phyloP scores from a whole-genome alignment of 2,888 invertebrate genomes.

The Pristionchus maxplancki region DNA sequence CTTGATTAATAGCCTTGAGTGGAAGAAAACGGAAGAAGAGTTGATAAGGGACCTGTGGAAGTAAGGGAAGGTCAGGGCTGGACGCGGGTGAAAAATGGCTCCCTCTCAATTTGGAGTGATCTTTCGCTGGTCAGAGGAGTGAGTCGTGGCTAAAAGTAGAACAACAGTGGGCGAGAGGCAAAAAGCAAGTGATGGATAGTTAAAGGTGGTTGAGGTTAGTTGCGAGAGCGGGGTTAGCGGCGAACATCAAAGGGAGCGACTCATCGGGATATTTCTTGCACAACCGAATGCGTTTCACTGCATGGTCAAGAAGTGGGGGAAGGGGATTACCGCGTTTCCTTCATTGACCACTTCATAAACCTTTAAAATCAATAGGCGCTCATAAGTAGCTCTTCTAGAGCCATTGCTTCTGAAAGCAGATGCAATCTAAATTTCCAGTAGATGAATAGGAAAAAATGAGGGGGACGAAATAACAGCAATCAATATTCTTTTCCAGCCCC shows the following conservation, averaged over 20 bases:
- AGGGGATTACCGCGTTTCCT: no score
- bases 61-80: not conserved
- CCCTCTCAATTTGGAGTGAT: not conserved
- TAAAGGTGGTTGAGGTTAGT: not conserved
- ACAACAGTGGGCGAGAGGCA: not conserved
- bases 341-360: no score
- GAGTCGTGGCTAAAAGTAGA: not conserved
- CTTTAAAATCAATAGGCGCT: no score
- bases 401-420: no score
- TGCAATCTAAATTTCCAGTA: no score
- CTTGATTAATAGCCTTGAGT: not conserved
- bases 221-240: not conserved
- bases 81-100: not conserved
- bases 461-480: not conserved
- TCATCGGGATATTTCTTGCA: no score
- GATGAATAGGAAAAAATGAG: no score
- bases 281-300: no score
- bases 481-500: constrained; percentile 61
- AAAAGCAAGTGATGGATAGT: not conserved
- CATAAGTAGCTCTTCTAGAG: no score
- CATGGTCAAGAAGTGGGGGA: not conserved
- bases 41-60: not conserved
- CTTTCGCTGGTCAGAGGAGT: not conserved
- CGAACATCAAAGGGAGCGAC: no score
- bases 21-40: not conserved